Percentiles rank a stretch among this genome's conserved stretches.
phyloP scores from a whole-genome alignment of 2,888 invertebrate genomes.

The Amitus sp. region DNA sequence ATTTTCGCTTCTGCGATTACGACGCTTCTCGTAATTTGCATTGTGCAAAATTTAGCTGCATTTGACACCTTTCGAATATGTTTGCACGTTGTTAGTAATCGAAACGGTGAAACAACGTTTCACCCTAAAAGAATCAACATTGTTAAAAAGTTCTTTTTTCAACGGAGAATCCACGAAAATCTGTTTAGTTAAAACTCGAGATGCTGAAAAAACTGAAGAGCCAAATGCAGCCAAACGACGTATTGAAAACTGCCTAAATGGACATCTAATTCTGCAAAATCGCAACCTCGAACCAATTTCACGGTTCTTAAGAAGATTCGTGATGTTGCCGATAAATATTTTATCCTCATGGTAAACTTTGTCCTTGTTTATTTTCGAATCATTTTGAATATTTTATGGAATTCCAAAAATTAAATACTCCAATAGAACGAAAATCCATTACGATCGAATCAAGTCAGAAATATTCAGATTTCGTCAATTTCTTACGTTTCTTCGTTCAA shows the following conservation, averaged over 20 bases:
- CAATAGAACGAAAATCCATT: too few relatives aligned
- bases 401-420: too few relatives aligned
- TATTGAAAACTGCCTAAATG: constrained; percentile 70
- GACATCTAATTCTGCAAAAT: constrained; percentile 79
- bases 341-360: too few relatives aligned
- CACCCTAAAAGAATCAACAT: too few relatives aligned
- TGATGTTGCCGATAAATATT: too few relatives aligned
- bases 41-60: too few relatives aligned
- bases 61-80: neutral
- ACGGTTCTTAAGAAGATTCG: neutral
- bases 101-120: too few relatives aligned
- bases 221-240: constrained; percentile 65
- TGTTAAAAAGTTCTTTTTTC: neutral
- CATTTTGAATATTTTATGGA: too few relatives aligned
- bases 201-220: constrained; percentile 73
- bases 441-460: too few relatives aligned
- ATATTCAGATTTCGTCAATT: too few relatives aligned
- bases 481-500: constrained; percentile 78
- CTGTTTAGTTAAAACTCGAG: constrained; percentile 75
- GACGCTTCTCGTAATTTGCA: neutral
- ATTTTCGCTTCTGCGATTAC: neutral
- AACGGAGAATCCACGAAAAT: neutral
- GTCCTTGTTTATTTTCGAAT: too few relatives aligned
- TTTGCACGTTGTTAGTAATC: neutral
- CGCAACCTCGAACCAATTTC: constrained; percentile 5